Evolutionary conservation across 2,888 invertebrate species (phyloP), one percentile per base, ranked within the genome.

Genomic region (Mycalesis mineus): DNA sequence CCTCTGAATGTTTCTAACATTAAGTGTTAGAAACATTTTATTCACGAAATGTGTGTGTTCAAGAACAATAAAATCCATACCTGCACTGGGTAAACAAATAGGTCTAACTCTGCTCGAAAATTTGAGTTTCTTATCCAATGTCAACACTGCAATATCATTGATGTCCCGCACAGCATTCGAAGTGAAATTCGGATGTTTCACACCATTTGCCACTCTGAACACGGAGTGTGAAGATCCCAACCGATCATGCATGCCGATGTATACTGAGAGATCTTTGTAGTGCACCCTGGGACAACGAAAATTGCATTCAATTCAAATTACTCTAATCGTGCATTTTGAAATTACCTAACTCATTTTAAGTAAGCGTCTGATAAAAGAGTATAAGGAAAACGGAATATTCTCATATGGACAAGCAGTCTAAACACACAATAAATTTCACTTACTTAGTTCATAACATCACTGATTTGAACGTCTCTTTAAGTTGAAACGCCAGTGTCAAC

Each of bases 131-230:
- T 72, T 74, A 7, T 80, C 79, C 0, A 92, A 66, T 6, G 86
- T 91, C 9, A 92, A 72, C 7, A 92, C 74, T 0, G 92, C 91
- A 15, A 92, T 91, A 65, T 92, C 92, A 59, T 92, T 91, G 45
- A 90, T 89, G 53, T 92, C 91, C 56, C 91, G 79, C 0, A 90
- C 82, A 9, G 88, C 86, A 59, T 91, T 90, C 0, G 91, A 90
- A 0, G 88, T 87, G 67, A 91, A 92, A 11, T 75, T 68, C 0
- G 88, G 85, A 63, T 92, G 91, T 57, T 91, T 83, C 11, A 88
- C 72, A 0, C 86, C 80, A 8, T 81, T 70, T 1, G 65, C 60
- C 0, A 90, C 67, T 1, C 66, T 73, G 13, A 80, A 54, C 0
- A 78, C 73, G 1, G 73, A 71, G 55, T 76, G 83, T 0, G 77